Percentiles rank a stretch among this genome's conserved stretches.
Conservation (phyloP, 2,113 vertebrate genomes). For the Anarhynchus alexandrinus region DNA sequence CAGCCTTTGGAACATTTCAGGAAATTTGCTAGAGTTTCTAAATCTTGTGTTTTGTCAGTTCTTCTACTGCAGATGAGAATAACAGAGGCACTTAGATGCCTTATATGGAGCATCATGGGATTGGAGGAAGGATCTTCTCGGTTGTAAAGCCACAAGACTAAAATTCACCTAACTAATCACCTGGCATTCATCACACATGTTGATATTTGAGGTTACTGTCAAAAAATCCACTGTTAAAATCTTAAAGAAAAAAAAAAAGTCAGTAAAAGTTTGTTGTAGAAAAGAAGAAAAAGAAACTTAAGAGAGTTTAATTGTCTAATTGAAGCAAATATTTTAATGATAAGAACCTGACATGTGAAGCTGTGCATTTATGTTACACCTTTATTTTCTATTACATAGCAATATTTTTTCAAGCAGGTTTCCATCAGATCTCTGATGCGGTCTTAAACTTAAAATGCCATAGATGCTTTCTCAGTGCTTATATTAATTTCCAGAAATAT, state of each 20-base stretch:
- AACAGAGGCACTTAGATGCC: not conserved
- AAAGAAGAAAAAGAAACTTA: not conserved
- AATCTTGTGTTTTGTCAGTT: not conserved
- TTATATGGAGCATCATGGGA: not conserved
- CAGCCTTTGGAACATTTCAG: not conserved
- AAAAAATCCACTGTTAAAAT: not conserved
- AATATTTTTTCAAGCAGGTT: not conserved
- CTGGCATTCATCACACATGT: not conserved
- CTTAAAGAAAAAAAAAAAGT: not conserved
- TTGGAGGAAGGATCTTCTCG: not conserved
- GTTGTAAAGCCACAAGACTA: not conserved
- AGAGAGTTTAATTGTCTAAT: not conserved
- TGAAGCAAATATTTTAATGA: not conserved
- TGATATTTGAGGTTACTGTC: not conserved
- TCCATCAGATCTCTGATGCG: not conserved
- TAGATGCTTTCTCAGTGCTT: not conserved
- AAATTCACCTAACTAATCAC: not conserved
- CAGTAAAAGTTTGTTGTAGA: not conserved
- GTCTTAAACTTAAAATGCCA: not conserved
- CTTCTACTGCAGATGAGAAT: not conserved
- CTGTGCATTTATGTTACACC: not conserved
- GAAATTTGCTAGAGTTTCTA: not conserved
- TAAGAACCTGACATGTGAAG: not conserved
- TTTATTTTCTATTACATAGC: not conserved
- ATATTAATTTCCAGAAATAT: not conserved